Evolutionary conservation across 2,888 invertebrate genomes (phyloP), one percentile per base, ranked within the genome.

Genomic region (Cabera pusaria): DNA sequence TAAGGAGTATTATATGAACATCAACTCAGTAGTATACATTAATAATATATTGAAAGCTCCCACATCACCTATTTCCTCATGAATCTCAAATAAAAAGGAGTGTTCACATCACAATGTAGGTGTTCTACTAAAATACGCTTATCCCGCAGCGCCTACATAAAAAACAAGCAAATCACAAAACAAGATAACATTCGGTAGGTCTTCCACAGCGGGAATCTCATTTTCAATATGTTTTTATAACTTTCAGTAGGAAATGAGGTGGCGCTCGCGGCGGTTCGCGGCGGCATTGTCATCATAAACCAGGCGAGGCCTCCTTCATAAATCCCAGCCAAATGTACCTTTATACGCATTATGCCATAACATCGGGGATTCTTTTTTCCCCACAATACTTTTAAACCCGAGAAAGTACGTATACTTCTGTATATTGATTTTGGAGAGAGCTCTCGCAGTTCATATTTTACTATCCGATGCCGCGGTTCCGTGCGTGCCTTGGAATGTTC

Each of bases 191-290:
- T 77, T 85, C 70, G 73, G 72, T 73, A 72, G 79, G 83, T 76
- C 74, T 76, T 80, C 72, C 72, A 69, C 65, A 61, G 72, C 71
- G 78, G 69, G 84, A 80, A 87, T 87, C 87, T 87, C 84, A 85
- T 88, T 87, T 88, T 87, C 88, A 88, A 88, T 88, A 88, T 87
- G 88, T 87, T 87, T 88, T 88, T 87, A 88, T 88, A 87, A 87
- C 87, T 87, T 86, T 85, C 78, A 65, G 80, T 78, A 83, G 88
- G 87, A 88, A 87, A 88, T 88, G 85, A 87, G 87, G 84, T 81
- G 85, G 74, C 69, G 83, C 80, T 76, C 72, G 64, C 68, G 79
- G 83, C 81, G 72, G 63, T 72, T 64, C 67, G 65, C 59, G 67
- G 60, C 67, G 67, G 72, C 74, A 84, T 87, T 87, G 86, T 87